Conservation (phyloP, 1,140 invertebrate genomes). For the Liolophura sinensis region DNA sequence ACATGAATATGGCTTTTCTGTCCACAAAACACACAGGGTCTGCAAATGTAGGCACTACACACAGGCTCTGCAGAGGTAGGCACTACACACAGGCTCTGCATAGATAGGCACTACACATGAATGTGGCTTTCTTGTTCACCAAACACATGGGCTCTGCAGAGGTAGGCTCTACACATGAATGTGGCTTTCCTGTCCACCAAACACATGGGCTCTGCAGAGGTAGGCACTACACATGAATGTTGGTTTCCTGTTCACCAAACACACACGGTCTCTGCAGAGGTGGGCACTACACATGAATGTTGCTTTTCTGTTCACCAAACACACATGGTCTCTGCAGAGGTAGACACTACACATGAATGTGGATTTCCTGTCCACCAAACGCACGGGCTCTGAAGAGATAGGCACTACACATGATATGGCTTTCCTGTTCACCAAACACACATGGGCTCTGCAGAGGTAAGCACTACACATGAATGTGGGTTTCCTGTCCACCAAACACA, state of each 20-base stretch:
- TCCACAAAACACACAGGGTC: background rate
- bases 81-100: slow-evolving; percentile 1
- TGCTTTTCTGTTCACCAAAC: background rate
- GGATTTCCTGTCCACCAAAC: background rate
- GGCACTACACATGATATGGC: background rate
- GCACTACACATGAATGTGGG: background rate
- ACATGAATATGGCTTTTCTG: background rate
- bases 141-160: slow-evolving; percentile 1
- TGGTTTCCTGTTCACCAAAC: background rate
- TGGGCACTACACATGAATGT: background rate
- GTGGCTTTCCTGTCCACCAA: background rate
- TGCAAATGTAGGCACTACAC: no score
- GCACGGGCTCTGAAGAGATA: background rate
- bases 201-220: slow-evolving; percentile 1
- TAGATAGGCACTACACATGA: no score
- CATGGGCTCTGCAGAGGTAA: slow-evolving; percentile 1
- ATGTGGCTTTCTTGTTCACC: background rate
- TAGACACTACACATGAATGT: background rate
- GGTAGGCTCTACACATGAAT: no score
- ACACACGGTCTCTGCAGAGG: slow-evolving; percentile 2
- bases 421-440: background rate
- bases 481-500: background rate
- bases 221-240: background rate
- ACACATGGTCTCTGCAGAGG: slow-evolving; percentile 2
- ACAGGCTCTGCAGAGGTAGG: slow-evolving; percentile 2